These are phyloP conservation scores for Macrochelys suwanniensis DNA, from an alignment of 2,797 vertebrate genomes.

Conservation along the genomic window DNA sequence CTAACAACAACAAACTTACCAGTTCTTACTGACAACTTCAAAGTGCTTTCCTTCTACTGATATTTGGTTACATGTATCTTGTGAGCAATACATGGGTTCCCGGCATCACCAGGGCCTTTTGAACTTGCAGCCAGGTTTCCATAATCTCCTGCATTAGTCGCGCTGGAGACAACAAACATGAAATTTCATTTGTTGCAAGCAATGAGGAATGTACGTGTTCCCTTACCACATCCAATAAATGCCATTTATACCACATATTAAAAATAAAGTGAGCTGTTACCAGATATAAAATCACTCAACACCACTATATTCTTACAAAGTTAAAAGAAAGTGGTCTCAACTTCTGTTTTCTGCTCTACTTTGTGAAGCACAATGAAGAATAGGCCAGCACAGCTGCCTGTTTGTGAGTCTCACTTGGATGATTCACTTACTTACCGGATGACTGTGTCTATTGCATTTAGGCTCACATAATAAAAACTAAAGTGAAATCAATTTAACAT, in stretches of 20 bases:
- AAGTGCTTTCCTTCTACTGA: conserved; percentile 32
- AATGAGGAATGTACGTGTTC: neutral
- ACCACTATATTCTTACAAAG: conserved; percentile 36
- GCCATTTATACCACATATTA: neutral
- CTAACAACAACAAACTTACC: conserved; percentile 44
- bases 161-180: neutral
- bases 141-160: conserved; percentile 19
- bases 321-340: conserved; percentile 57
- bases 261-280: conserved; percentile 44
- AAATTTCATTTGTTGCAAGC: neutral
- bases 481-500: conserved; percentile 74
- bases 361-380: conserved; percentile 59
- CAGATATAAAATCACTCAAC: conserved; percentile 38
- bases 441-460: conserved; percentile 54
- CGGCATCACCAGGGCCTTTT: conserved; percentile 50
- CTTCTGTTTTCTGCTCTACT: conserved; percentile 70
- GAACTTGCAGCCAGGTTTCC: conserved; percentile 57
- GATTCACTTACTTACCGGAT: conserved; percentile 50
- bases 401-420: conserved; percentile 68
- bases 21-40: conserved; percentile 45
- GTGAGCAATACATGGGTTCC: conserved; percentile 40
- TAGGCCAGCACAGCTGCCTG: conserved; percentile 53
- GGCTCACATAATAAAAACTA: conserved; percentile 68
- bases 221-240: neutral
- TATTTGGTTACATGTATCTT: conserved; percentile 45